Base-by-base conservation (phyloP, 1,140 invertebrate genomes). In the Neodiprion virginianus region DNA sequence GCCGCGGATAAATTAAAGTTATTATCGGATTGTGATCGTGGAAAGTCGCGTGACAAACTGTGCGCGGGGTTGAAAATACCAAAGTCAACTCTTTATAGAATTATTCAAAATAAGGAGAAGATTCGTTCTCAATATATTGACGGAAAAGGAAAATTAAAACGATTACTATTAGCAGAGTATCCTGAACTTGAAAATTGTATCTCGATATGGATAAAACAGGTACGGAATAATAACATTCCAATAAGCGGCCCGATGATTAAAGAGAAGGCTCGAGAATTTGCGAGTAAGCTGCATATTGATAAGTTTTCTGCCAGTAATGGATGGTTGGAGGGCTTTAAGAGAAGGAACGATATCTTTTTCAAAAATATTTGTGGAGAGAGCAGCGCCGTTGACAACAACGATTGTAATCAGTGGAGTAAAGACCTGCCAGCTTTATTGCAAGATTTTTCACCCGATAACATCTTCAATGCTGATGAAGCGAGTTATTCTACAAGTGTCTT, bases 241-340 rank as follows among this genome's bases (percentile, higher is more conserved):
- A 67, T 75, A 65, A 75, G 40, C 28, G 75, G 76, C 69, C 71
- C 50, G 69, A 48, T 78, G 48, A 73, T 80, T 49, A 77, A 79
- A 76, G 65, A 78, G 76, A 79, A 78, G 66, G 72, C 71, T 5
- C 53, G 75, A 65, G 76, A 77, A 66, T 78, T 79, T 71, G 69
- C 72, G 72, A 61, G 72, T 47, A 28, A 49, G 53, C 61, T 79
- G 53, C 49, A 67, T 48, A 61, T 71, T 49, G 48, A 50, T 12
- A 74, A 77, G 50, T 77, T 80, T 65, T 77, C 72, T n/a, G 76
- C 75, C n/a, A 77, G 73, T 28, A 79, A 71, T 48, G 79, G 79
- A 40, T 80, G 79, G 76, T 69, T 79, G 12, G 71, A 72, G 48
- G 21, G 53, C 47, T 74, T 74, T n/a, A 49, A 65, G 23, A 61